Base-by-base conservation (phyloP, 2,888 invertebrate species). In the Spodoptera littoralis region DNA sequence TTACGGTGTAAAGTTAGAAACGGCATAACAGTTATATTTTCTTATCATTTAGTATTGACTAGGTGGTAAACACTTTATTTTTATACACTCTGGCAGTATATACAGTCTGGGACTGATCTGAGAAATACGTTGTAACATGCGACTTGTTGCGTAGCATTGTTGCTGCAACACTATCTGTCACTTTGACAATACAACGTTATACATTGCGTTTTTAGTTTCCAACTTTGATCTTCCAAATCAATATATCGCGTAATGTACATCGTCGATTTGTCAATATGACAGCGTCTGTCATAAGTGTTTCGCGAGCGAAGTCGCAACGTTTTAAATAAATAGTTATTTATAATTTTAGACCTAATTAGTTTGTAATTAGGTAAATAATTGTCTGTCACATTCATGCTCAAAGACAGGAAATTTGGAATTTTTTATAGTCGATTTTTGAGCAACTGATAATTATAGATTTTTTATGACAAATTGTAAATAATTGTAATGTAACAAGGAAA, bases 261-360 rank as follows among this genome's bases (percentile, higher is more conserved):
- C 18, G 11, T 22, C 1, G 13, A 30, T 44, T 54, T 13, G 11
- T 45, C 8, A 3, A 11, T 22, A 12, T 42, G 12, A n/a, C 2
- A 55, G 42, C 42, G 11, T 44, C 12, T 22, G 12, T 5, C 13
- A 47, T 12, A 43, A 72, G 43, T 47, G 53, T 3, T 4, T 47
- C 4, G 52, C 53, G 65, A 47, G 18, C 45, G n/a, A 18, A 11
- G 52, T 47, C 22, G 36, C 81, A 59, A 70, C 48, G 58, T 74
- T 78, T 74, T 71, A 69, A 63, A 75, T 80, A 79, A 79, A 76
- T 80, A 71, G 67, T 70, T 83, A 81, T 83, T 82, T 71, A 76
- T 76, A 70, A 71, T 73, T 36, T 59, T 80, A 78, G 68, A 69
- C 62, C 41, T 74, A 68, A 71, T 63, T 68, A 79, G 65, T 24